Base-by-base conservation (phyloP, 2,888 invertebrate genomes). In the Phyllotreta cruciferae region DNA sequence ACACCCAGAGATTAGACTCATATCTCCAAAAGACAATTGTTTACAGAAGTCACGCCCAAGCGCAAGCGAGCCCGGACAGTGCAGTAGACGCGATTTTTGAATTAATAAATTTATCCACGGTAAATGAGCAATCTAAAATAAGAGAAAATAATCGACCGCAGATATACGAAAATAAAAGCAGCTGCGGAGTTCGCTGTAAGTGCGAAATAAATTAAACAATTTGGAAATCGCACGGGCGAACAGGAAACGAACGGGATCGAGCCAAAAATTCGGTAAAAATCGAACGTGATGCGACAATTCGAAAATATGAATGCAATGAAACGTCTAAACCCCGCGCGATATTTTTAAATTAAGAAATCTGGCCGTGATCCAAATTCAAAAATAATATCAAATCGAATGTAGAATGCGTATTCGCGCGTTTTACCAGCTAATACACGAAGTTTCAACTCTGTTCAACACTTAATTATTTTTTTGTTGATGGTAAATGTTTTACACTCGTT, bases 21-120 rank as follows among this genome's bases (percentile, higher is more conserved):
- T 52, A 52, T 52, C 52, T 52, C 52, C 13, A 49, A 56, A 56
- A 64, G 60, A 64, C 62, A 65, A 62, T 66, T 63, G 63, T 60
- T 60, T 45, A 55, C 56, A 55, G 41, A 56, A 38, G 60, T 24
- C 60, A 60, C 60, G 60, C 63, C 63, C 56, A 57, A 50, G 37
- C 36, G n/a, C 56, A 57, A 50, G 37, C 36, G n/a, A 37, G 34
- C 10, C 24, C 4, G 24, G 34, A 3, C 49, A 49, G 35, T 35
- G 49, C 35, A 11, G 44, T 10, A 44, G 2, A 24, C 1, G 4
- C 24, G 24, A 24, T 24, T 24, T 24, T 24, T 24, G 24, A 24
- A 24, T 3, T 4, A 24, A 24, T 24, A 24, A 24, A 24, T 24
- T 24, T 24, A 24, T 24, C 1, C 24, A 1, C 24, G 24, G 24